Base-by-base conservation (phyloP, 2,797 vertebrate species). In the Hippopotamyrus pictus region DNA sequence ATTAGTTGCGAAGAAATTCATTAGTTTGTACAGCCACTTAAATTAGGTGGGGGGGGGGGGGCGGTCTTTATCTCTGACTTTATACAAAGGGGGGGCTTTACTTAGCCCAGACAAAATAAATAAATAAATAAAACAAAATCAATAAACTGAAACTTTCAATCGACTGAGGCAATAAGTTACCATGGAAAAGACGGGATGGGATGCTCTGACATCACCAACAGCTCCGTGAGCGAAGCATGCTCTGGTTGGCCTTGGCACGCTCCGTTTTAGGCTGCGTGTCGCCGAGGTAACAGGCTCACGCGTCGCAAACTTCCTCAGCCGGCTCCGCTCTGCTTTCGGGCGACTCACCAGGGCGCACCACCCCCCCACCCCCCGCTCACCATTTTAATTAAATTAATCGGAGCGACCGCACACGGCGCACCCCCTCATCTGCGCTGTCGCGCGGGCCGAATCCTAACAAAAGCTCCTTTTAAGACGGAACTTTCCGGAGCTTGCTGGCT, bases 1-100 rank as follows among this genome's bases (percentile, higher is more conserved):
- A 82, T 88, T 83, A 46, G 37, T 22, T n/a, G 8, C n/a, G 88
- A 88, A 76, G 73, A 54, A 33, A 51, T 54, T 69, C 88, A 54
- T 51, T 88, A 22, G 33, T 37, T 50, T 41, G 9, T 19, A 25
- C 25, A n/a, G 73, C 48, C 73, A 88, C 88, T 88, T 82, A 51
- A 82, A 82, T 79, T 79, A 54, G 51, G 29, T 50, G 25, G 48
- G 7, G 83, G 17, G 41, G 37, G 82, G n/a, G n/a, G n/a, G 44
- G 14, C 11, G 2, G 59, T n/a, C 48, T 88, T 88, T 65, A 88
- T 88, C 48, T 48, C 62, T 25, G 44, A 44, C 46, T 46, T 17
- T 6, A 88, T 65, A 88, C 29, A 37, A 6, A 0, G 50, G 19
- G 44, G 44, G 79, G 44, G 33, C 37, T 76, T 76, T 17, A 76